Base-by-base conservation (phyloP, 1,140 invertebrate species). In the Heterodera schachtii region DNA sequence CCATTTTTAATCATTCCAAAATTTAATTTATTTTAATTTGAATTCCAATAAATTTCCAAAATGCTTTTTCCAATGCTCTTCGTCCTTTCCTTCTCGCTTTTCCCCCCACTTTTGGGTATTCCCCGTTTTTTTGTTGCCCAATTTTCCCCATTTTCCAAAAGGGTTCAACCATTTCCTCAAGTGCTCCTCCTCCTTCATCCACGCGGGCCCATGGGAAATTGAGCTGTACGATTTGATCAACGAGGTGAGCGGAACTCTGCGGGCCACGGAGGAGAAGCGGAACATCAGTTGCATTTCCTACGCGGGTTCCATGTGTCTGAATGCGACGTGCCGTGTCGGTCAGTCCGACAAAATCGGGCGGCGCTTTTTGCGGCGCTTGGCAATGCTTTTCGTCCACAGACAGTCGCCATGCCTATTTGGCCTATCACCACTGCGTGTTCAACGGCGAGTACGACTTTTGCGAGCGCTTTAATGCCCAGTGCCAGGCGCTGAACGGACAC, bases 371-470 rank as follows among this genome's bases (percentile, higher is more conserved):
- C 16, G 13, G 19, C 57, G 16, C 16, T 19, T 19, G 13, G 16
- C 11, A 13, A 13, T 19, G 2, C 31, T 64, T 64, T 13, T 19
- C 57, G 16, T 19, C 19, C 13, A 5, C 57, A 64, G 57, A 64
- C 16, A n/a, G 57, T 64, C 13, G 16, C 2, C 5, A 64, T 64
- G 57, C 57, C 57, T 64, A 16, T 19, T 64, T 64, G 57, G 57
- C 13, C 11, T 64, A 64, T 19, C 57, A 64, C 16, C 57, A 64
- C 16, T 64, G 57, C 57, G 57, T 64, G 11, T 64, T 64, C 57
- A 64, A 64, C 16, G 57, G 57, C 57, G 57, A 64, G 19, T 64
- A 64, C 57, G 57, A 64, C 57, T 64, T 64, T 64, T 64, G 57
- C 57, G 57, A 64, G 11, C 57, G 57, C 13, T 64, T 64, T 19